A percentile compares a stretch with the other conserved stretches of the same genome.
Evolutionary conservation across 2,797 vertebrate genomes (phyloP).

Genomic region (Dendrocincla fuliginosa): DNA sequence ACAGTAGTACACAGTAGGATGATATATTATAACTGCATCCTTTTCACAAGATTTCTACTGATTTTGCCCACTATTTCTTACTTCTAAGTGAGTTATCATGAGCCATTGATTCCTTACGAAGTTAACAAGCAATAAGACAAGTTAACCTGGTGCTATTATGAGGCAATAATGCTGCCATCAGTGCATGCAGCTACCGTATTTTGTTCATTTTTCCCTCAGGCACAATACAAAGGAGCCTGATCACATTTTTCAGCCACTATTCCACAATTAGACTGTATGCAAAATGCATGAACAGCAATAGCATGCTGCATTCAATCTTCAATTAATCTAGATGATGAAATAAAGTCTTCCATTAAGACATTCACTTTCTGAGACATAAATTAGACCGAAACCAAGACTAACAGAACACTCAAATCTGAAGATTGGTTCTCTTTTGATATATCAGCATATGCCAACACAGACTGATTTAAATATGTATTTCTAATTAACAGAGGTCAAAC

Average conservation of each 20-base stretch:
- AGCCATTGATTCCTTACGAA: constrained; percentile 72
- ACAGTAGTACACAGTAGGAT: not conserved
- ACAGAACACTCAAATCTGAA: not conserved
- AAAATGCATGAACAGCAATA: constrained; percentile 56
- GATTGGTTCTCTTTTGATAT: not conserved
- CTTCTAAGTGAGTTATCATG: constrained; percentile 65
- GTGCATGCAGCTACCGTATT: constrained; percentile 65
- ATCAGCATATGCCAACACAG: not conserved
- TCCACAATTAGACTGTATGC: constrained; percentile 62
- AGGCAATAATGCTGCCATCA: constrained; percentile 60
- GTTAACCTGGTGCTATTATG: constrained; percentile 63
- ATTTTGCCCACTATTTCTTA: constrained; percentile 58
- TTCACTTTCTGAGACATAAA: not conserved
- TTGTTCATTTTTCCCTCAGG: constrained; percentile 71
- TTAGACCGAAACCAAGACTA: not conserved
- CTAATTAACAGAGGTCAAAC: not conserved
- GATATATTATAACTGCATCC: constrained; percentile 15
- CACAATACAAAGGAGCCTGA: constrained; percentile 60
- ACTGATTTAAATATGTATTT: not conserved
- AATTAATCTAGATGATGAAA: constrained; percentile 47
- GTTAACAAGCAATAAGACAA: constrained; percentile 73
- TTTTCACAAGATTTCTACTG: constrained; percentile 27
- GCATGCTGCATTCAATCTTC: constrained; percentile 3
- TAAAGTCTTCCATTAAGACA: constrained; percentile 5
- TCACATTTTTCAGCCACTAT: constrained; percentile 64